Percentiles rank a stretch among this genome's conserved stretches.
phyloP scores from a whole-genome alignment of 2,888 invertebrate genomes.

The Branchipolynoe longqiensis region DNA sequence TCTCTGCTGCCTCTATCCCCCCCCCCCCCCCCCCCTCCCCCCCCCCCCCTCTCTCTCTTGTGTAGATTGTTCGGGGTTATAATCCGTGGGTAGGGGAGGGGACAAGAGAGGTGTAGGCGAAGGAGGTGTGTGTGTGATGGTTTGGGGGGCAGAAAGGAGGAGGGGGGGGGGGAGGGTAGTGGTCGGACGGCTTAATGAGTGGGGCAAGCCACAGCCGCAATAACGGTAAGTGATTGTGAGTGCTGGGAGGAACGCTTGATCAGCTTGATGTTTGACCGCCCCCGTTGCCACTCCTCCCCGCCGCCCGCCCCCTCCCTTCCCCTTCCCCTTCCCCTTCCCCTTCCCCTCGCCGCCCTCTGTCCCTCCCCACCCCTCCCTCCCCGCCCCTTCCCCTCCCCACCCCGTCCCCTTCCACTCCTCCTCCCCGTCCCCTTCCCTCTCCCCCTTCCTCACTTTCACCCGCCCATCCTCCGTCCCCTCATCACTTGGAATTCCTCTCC shows the following conservation, averaged over 20 bases:
- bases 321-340: not conserved
- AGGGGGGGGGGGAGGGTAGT: not conserved
- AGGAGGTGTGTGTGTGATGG: too few relatives aligned
- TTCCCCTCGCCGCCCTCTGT: not conserved
- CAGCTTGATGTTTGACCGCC: conserved; percentile 1
- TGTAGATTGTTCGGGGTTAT: too few relatives aligned
- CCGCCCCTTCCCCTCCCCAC: not conserved
- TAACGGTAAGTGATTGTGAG: conserved; percentile 42
- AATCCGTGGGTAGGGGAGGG: not conserved
- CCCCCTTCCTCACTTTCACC: too few relatives aligned
- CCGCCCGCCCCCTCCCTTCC: not conserved
- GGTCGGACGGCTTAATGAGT: conserved; percentile 47
- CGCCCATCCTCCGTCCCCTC: too few relatives aligned
- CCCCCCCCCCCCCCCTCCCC: too few relatives aligned
- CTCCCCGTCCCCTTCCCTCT: not conserved
- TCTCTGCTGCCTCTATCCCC: too few relatives aligned
- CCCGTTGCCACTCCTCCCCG: not conserved
- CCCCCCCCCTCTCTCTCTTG: too few relatives aligned
- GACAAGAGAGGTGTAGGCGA: not conserved
- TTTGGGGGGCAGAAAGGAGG: not conserved
- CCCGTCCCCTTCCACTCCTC: too few relatives aligned
- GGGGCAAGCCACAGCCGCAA: too few relatives aligned
- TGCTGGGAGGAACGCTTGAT: conserved; percentile 7
- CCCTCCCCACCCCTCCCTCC: not conserved
- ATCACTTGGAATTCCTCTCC: too few relatives aligned